Base-by-base conservation (phyloP, 2,113 vertebrate genomes). In the Proteles cristata region DNA sequence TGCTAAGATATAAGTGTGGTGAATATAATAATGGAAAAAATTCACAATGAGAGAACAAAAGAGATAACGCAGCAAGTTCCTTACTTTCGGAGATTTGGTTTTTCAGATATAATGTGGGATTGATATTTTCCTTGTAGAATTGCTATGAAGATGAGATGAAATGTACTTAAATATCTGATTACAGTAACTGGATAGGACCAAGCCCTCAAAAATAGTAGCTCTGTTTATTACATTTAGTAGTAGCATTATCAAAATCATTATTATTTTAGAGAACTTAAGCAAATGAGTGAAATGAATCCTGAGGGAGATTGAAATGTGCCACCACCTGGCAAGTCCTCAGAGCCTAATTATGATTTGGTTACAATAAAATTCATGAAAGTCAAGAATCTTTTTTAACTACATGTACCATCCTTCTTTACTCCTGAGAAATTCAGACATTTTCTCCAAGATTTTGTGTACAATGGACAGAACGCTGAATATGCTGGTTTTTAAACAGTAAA, bases 81-180 rank as follows among this genome's bases (percentile, higher is more conserved):
- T 95, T 94, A 53, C 43, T 84, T 86, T 93, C 86, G 88, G 65
- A 93, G 28, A 69, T 93, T 63, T 96, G 7, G 6, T 39, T 96
- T 92, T 86, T 87, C 19, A 26, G 35, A 58, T 80, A 45, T 11
- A 66, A 80, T 7, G 31, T 63, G 33, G 48, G 23, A 82, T 31
- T 45, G 15, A 39, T 26, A 90, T 35, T 26, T 88, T 45, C 25
- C 25, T 84, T 68, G 16, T 43, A 88, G 21, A 91, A 87, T 11
- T 66, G 17, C 63, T 91, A 9, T 94, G 61, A 79, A 73, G 28
- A 84, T 82, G 50, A 82, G 45, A 81, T 74, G 10, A 90, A 71
- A 68, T 63, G 35, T 66, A 93, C 58, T 61, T 90, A 89, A 77
- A 35, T 89, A 16, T 66, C 68, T 84, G 73, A 26, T 11, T 82